Evolutionary conservation across 2,888 invertebrate species (phyloP).

Genomic region (Cactoblastis cactorum): DNA sequence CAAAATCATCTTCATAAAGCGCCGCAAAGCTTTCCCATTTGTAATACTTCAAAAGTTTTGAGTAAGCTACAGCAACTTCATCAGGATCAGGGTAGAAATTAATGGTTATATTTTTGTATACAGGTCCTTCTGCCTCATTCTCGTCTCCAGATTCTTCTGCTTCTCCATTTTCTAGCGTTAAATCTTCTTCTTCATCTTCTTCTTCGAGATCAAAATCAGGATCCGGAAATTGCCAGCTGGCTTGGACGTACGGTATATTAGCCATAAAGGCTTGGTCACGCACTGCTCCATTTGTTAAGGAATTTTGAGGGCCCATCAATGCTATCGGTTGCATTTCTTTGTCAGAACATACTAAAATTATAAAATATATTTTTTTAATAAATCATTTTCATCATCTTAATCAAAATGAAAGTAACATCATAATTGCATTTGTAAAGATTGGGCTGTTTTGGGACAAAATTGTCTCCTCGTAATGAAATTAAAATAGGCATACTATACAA

Average conservation of each 20-base stretch:
- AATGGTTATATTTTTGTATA: constrained; percentile 65
- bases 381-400: too few species aligned
- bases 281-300: constrained; percentile 51
- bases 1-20: constrained; percentile 90
- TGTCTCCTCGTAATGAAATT: too few species aligned
- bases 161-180: constrained; percentile 20
- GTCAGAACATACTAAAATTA: constrained; percentile 54
- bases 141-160: constrained; percentile 19
- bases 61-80: constrained; percentile 83
- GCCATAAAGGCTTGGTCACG: constrained; percentile 57
- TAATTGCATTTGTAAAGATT: too few species aligned
- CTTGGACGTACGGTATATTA: constrained; percentile 67
- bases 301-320: constrained; percentile 61
- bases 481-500: too few species aligned
- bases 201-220: constrained; percentile 37
- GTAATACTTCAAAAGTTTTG: constrained; percentile 85
- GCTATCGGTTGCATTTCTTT: constrained; percentile 48
- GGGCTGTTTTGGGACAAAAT: too few species aligned
- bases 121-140: constrained; percentile 22
- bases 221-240: constrained; percentile 60
- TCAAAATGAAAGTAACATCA: too few species aligned
- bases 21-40: constrained; percentile 90
- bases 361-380: too few species aligned
- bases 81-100: constrained; percentile 85
- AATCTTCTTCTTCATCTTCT: constrained; percentile 20